Evolutionary conservation across 2,113 vertebrate genomes (phyloP).

Genomic region (Siniperca chuatsi): DNA sequence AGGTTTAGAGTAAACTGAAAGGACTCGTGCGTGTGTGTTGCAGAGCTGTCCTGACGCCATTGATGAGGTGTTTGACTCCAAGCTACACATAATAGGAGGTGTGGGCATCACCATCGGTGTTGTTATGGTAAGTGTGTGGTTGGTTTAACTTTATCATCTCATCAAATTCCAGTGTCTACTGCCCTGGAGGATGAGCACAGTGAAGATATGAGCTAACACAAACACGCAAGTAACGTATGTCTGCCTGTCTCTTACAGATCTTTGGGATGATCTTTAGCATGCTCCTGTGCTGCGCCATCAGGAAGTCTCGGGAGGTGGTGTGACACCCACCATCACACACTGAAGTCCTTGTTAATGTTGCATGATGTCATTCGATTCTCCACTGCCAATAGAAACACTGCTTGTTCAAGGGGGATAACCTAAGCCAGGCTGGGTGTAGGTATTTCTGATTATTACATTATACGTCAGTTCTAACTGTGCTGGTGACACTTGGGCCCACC

Average conservation of each 20-base stretch:
- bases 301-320: slow-evolving; percentile 93
- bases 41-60: slow-evolving; percentile 89
- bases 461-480: slow-evolving; percentile 45
- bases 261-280: slow-evolving; percentile 98
- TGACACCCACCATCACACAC: slow-evolving; percentile 66
- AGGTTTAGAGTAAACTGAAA: slow-evolving; percentile 28
- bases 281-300: slow-evolving; percentile 94
- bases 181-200: background rate
- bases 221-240: background rate
- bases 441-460: slow-evolving; percentile 47
- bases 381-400: slow-evolving; percentile 72
- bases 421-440: slow-evolving; percentile 37
- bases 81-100: slow-evolving; percentile 91
- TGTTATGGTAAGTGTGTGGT: slow-evolving; percentile 87
- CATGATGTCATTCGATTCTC: slow-evolving; percentile 80
- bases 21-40: slow-evolving; percentile 34
- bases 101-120: slow-evolving; percentile 90
- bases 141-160: background rate
- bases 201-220: background rate
- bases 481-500: slow-evolving; percentile 42
- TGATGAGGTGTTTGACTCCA: slow-evolving; percentile 88
- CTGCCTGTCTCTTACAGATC: slow-evolving; percentile 80
- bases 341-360: slow-evolving; percentile 69
- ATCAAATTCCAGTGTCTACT: background rate
- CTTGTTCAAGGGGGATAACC: slow-evolving; percentile 53